A percentile compares a stretch with the other conserved stretches of the same genome.
phyloP scores from a whole-genome alignment of 2,888 invertebrate genomes.

The Silvanus unidentatus region DNA sequence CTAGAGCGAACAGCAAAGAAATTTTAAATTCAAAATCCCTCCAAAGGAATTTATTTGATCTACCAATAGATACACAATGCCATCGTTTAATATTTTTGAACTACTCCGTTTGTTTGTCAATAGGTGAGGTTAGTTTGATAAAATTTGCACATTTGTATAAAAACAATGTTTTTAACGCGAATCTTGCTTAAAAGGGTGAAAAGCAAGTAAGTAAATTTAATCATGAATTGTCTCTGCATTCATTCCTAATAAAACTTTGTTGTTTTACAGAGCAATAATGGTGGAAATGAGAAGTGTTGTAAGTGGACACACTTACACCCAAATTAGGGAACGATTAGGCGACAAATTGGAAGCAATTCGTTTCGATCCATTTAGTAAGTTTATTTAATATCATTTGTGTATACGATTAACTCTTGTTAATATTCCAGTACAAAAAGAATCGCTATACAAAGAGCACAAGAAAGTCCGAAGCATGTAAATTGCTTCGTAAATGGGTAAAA shows the following conservation, averaged over 20 bases:
- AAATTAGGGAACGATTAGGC: conserved; percentile 63
- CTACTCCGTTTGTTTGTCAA: no score
- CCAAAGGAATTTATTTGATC: no score
- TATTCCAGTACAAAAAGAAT: conserved; percentile 62
- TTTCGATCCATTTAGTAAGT: conserved; percentile 76
- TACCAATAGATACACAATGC: no score
- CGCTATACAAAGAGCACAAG: conserved; percentile 66
- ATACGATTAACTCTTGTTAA: conserved; percentile 15
- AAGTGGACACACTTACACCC: conserved; percentile 64
- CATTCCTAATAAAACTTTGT: conserved; percentile 1
- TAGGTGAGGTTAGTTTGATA: no score
- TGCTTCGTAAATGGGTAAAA: background rate
- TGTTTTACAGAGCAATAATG: conserved; percentile 61
- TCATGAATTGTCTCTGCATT: conserved; percentile 6
- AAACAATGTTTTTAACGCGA: conserved; percentile 63
- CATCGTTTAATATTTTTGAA: no score
- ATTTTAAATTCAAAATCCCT: no score
- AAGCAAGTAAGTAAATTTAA: conserved; percentile 61
- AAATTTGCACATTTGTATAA: no score
- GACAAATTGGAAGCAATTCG: conserved; percentile 71
- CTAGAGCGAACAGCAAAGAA: no score
- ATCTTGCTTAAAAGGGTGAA: conserved; percentile 65
- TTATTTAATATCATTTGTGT: background rate
- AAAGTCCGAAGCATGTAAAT: conserved; percentile 62
- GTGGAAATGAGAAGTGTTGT: conserved; percentile 74